These are phyloP conservation scores for Florisuga fusca DNA, from an alignment of 2,797 vertebrate genomes.

Conservation along the genomic window DNA sequence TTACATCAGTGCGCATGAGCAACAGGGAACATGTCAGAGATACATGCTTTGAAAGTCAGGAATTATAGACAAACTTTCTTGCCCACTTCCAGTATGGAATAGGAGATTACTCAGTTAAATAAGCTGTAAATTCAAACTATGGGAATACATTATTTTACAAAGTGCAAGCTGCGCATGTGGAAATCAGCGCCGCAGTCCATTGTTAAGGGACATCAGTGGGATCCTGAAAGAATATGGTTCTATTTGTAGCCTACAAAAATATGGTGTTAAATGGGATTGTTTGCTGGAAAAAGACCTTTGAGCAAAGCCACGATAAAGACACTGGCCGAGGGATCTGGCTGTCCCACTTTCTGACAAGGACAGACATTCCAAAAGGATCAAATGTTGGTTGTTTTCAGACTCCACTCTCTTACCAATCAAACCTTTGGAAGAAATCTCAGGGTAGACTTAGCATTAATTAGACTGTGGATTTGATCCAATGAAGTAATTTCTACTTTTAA, in stretches of 20 bases:
- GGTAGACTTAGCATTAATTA: background rate
- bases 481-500: background rate
- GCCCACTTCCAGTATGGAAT: background rate
- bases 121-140: background rate
- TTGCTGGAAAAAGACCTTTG: background rate
- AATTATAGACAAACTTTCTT: background rate
- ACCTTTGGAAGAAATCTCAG: background rate
- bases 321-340: background rate
- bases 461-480: background rate
- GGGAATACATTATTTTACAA: background rate
- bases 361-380: constrained; percentile 6
- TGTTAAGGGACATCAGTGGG: background rate
- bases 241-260: background rate
- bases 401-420: background rate
- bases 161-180: background rate
- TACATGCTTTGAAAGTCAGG: background rate
- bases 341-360: background rate
- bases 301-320: background rate
- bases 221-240: background rate
- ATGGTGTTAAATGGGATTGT: background rate
- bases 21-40: background rate
- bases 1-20: background rate
- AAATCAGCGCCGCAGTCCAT: background rate
- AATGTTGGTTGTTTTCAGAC: background rate
- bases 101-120: background rate